These are phyloP conservation scores for Drosophila testacea DNA, from an alignment of 2,888 invertebrate genomes.

Conservation along the genomic window DNA sequence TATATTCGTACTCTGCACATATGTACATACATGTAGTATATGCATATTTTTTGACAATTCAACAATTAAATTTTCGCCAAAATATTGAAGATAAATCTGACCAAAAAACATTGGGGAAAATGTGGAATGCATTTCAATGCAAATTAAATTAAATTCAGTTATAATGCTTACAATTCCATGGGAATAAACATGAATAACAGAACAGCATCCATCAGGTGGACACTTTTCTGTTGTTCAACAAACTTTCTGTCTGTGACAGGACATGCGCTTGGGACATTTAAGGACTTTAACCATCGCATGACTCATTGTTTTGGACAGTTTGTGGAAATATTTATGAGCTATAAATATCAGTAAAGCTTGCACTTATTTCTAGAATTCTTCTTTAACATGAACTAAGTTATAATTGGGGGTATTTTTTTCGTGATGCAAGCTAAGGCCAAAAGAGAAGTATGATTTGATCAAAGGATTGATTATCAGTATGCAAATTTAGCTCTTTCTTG, in stretches of 20 bases:
- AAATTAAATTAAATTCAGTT: conserved; percentile 28
- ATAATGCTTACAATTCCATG: conserved; percentile 13
- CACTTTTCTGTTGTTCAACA: not conserved
- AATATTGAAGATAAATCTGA: conserved; percentile 24
- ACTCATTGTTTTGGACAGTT: too few species aligned
- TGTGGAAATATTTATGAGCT: too few species aligned
- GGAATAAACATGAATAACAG: not conserved
- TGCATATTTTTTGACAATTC: conserved; percentile 53
- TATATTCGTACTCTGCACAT: too few species aligned
- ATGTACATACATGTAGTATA: not conserved
- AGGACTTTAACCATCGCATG: too few species aligned
- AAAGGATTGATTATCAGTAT: too few species aligned
- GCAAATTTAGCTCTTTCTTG: too few species aligned
- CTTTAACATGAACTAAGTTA: too few species aligned
- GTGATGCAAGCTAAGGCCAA: too few species aligned
- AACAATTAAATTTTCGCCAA: conserved; percentile 50
- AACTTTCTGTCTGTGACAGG: not conserved
- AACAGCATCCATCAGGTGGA: not conserved
- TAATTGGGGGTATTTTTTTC: too few species aligned
- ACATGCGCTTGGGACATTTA: not conserved
- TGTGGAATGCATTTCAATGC: conserved; percentile 7
- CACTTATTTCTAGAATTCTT: not conserved
- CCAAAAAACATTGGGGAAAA: not conserved
- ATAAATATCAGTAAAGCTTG: not conserved
- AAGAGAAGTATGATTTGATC: too few species aligned